These are phyloP conservation scores for Hymenochirus boettgeri DNA, from an alignment of 2,113 vertebrate genomes.

Conservation along the genomic window DNA sequence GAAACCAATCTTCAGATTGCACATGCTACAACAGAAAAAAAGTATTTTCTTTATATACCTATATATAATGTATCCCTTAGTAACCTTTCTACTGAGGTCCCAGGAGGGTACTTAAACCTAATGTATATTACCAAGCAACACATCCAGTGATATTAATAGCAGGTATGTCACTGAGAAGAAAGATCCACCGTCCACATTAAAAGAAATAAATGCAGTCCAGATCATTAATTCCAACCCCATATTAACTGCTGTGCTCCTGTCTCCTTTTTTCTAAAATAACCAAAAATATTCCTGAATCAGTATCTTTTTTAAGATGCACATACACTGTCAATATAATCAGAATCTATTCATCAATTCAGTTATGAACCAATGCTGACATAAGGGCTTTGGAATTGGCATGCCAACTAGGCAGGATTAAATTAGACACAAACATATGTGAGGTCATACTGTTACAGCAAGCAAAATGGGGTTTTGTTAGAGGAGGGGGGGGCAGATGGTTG, in stretches of 20 bases:
- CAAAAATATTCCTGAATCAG: too few species aligned
- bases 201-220: too few species aligned
- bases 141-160: conserved; percentile 13
- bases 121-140: conserved; percentile 7
- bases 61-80: conserved; percentile 47
- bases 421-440: conserved; percentile 12
- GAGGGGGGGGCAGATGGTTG: too few species aligned
- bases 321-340: too few species aligned
- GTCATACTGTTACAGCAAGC: neutral
- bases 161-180: conserved; percentile 6
- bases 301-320: too few species aligned
- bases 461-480: neutral
- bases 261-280: too few species aligned
- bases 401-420: conserved; percentile 19
- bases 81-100: conserved; percentile 56
- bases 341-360: neutral
- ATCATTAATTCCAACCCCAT: too few species aligned
- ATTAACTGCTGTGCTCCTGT: too few species aligned
- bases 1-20: too few species aligned
- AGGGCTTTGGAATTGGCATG: conserved; percentile 15
- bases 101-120: conserved; percentile 10
- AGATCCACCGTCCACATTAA: conserved; percentile 3
- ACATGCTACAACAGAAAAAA: too few species aligned
- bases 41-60: too few species aligned
- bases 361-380: conserved; percentile 16